Evolutionary conservation across 2,113 vertebrate species (phyloP).

Genomic region (Phalacrocorax pelagicus): DNA sequence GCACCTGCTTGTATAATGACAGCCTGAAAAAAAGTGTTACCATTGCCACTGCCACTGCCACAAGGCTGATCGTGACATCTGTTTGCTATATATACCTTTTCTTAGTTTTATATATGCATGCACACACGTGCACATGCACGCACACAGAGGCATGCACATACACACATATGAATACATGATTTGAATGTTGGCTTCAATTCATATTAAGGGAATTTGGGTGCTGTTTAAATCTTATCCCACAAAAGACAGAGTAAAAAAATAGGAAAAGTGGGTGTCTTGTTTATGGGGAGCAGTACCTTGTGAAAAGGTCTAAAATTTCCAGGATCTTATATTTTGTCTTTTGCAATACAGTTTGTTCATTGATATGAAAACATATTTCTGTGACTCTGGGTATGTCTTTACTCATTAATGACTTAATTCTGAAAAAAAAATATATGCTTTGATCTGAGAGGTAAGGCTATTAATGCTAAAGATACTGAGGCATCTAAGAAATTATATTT

Average conservation of each 20-base stretch:
- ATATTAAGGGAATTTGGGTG: not conserved
- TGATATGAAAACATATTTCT: not conserved
- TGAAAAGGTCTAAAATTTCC: not conserved
- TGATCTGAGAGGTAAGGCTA: not conserved
- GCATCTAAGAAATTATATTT: not conserved
- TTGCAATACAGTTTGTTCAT: not conserved
- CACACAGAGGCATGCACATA: too few relatives aligned
- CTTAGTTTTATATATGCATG: not conserved
- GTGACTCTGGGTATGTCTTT: not conserved
- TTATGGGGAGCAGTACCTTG: not conserved
- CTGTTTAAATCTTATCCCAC: not conserved
- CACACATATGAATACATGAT: not conserved
- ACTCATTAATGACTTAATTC: not conserved
- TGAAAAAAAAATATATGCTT: not conserved
- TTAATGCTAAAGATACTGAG: not conserved
- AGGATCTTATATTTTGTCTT: not conserved
- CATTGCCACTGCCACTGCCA: not conserved
- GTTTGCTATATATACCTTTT: not conserved
- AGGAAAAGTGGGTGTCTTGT: not conserved
- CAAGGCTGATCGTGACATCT: not conserved
- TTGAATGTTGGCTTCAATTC: not conserved
- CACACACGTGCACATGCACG: not conserved
- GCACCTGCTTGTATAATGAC: not conserved
- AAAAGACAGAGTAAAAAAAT: not conserved
- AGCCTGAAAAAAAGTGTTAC: not conserved